Evolutionary conservation across 2,888 invertebrate genomes (phyloP), one percentile per base, ranked within the genome.

Genomic region (Endotricha flammealis): DNA sequence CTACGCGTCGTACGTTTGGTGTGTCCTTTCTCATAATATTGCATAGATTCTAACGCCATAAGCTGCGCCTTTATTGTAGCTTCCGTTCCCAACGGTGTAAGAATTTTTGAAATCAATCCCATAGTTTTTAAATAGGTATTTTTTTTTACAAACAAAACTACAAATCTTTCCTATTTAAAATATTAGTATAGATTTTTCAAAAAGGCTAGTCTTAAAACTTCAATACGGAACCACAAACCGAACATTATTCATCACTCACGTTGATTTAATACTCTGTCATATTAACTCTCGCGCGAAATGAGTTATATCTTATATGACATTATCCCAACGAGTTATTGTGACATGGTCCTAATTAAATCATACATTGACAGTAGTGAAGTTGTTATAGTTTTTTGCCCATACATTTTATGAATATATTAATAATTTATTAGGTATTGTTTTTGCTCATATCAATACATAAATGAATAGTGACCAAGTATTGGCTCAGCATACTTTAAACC

Each of bases 321-420:
- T 29, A 33, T 29, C 29, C 29, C 7, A 35, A n/a, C 14, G 13
- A 35, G 35, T 35, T 29, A 35, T 23, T 29, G 35, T 10, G 29
- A 29, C 29, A 35, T 10, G 29, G 35, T 35, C 28, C 25, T 33
- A 33, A 33, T 33, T 33, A 33, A 33, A 25, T 20, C 20, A 33
- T 33, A 14, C 25, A 16, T 33, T 25, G 32, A 33, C 32, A 27
- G 16, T 25, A n/a, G n/a, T n/a, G n/a, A 10, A 25, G 6, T 1
- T 25, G 11, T 25, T 25, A 2, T 8, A 25, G 7, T 6, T 20
- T 20, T 20, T 20, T 20, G 20, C n/a, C n/a, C 3, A 8, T 3
- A 2, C 20, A 7, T 8, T 6, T 6, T 25, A 25, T 25, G 10
- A 11, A 11, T 25, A 25, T 9, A 8, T 25, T 25, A 9, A 11